A percentile compares a stretch with the other conserved stretches of the same genome.
Evolutionary conservation across 2,113 vertebrate genomes (phyloP).

Genomic region (Callorhinus ursinus): DNA sequence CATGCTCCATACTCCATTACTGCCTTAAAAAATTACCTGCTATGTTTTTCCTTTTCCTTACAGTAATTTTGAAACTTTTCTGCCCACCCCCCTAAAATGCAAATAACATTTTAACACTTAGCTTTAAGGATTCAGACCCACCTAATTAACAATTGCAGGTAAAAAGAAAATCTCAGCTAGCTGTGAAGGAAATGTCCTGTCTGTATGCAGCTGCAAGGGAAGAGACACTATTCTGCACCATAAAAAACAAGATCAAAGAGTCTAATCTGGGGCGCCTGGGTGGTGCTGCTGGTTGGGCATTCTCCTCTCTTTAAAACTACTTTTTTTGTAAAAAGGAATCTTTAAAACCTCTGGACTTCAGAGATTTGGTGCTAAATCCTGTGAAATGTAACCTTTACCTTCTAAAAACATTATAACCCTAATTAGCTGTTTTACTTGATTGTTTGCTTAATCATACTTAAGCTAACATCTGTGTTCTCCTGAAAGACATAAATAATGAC

Average conservation of each 20-base stretch:
- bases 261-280: neutral
- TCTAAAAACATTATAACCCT: neutral
- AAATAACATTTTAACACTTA: slow-evolving; percentile 35
- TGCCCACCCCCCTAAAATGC: neutral
- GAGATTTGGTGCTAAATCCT: neutral
- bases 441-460: slow-evolving; percentile 19
- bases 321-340: neutral
- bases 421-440: neutral
- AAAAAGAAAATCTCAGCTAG: neutral
- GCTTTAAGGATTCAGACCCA: neutral
- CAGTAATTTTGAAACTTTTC: slow-evolving; percentile 25
- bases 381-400: slow-evolving; percentile 8
- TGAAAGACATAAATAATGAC: slow-evolving; percentile 1
- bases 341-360: neutral
- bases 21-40: neutral
- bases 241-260: neutral
- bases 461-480: neutral
- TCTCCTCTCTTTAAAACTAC: neutral
- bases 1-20: neutral
- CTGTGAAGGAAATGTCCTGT: neutral
- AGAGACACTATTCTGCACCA: neutral
- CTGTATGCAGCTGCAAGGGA: neutral
- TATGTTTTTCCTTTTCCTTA: neutral
- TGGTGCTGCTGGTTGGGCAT: neutral
- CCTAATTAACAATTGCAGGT: neutral